Evolutionary conservation across 2,113 vertebrate species (phyloP).

Genomic region (Antechinus stuartii): DNA sequence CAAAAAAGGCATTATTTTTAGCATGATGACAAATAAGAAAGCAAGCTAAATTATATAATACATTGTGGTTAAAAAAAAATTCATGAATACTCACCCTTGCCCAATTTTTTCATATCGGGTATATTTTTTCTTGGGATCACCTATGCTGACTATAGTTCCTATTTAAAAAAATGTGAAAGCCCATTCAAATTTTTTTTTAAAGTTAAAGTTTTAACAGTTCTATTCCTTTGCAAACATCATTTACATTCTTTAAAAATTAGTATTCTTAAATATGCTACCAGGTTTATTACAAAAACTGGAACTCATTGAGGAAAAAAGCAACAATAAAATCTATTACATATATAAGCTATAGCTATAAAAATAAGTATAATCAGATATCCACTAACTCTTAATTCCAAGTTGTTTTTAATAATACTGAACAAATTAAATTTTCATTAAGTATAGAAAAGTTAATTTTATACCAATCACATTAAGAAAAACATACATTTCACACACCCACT

Average conservation of each 20-base stretch:
- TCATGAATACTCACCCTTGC: constrained; percentile 87
- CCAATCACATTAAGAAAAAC: no score
- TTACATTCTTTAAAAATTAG: background rate
- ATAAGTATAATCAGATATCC: no score
- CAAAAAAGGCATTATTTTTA: background rate
- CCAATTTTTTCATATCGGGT: constrained; percentile 91
- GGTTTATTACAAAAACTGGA: constrained; percentile 44
- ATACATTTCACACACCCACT: no score
- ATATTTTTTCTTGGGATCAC: constrained; percentile 91
- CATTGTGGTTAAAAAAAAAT: background rate
- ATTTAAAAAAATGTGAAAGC: constrained; percentile 60
- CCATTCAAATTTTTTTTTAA: constrained; percentile 44
- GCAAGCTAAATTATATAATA: background rate
- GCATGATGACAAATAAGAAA: background rate
- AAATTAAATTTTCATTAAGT: no score
- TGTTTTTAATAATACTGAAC: no score
- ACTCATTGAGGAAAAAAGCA: background rate
- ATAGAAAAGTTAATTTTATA: no score
- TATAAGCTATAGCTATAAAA: constrained; percentile 14
- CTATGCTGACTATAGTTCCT: constrained; percentile 91
- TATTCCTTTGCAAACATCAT: constrained; percentile 33
- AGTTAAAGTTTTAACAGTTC: constrained; percentile 37
- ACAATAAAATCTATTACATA: constrained; percentile 37
- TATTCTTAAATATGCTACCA: constrained; percentile 26
- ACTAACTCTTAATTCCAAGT: no score